Conservation (phyloP, 2,888 invertebrate genomes). For the Ernsta delagoae region DNA sequence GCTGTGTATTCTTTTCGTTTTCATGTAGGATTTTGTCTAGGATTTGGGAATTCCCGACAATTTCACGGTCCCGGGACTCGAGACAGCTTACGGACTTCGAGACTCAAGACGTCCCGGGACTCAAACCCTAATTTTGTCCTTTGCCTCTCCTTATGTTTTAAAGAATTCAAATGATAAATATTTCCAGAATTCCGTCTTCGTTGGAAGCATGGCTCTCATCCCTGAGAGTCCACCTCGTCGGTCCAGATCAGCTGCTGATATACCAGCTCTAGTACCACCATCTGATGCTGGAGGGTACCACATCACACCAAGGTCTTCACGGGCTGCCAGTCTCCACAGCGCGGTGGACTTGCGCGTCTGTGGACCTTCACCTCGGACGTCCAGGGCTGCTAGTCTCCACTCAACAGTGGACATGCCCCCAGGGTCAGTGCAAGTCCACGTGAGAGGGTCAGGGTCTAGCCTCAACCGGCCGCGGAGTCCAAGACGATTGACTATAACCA, state of each 20-base stretch:
- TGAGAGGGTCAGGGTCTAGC: slow-evolving; percentile 67
- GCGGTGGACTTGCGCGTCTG: slow-evolving; percentile 72
- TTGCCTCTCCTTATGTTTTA: no score
- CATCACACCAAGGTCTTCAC: slow-evolving; percentile 67
- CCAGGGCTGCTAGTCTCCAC: slow-evolving; percentile 74
- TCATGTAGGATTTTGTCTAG: no score
- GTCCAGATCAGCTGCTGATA: slow-evolving; percentile 93
- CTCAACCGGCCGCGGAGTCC: slow-evolving; percentile 72
- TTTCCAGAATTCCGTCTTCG: slow-evolving; percentile 93
- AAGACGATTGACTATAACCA: slow-evolving; percentile 71
- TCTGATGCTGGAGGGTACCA: slow-evolving; percentile 75
- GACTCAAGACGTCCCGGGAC: no score
- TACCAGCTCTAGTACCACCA: slow-evolving; percentile 88
- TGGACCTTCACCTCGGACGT: slow-evolving; percentile 70
- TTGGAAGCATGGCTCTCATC: slow-evolving; percentile 88
- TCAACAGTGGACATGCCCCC: slow-evolving; percentile 71
- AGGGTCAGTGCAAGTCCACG: slow-evolving; percentile 74
- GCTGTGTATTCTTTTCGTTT: no score
- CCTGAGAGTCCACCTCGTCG: slow-evolving; percentile 89
- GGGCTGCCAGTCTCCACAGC: slow-evolving; percentile 77
- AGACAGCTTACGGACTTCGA: no score
- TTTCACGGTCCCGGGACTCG: no score
- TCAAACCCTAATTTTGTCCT: no score
- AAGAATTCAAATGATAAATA: no score
- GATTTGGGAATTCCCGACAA: no score